Evolutionary conservation across 2,113 vertebrate species (phyloP), one percentile per base, ranked within the genome.

Genomic region (Irena cyanogastra): DNA sequence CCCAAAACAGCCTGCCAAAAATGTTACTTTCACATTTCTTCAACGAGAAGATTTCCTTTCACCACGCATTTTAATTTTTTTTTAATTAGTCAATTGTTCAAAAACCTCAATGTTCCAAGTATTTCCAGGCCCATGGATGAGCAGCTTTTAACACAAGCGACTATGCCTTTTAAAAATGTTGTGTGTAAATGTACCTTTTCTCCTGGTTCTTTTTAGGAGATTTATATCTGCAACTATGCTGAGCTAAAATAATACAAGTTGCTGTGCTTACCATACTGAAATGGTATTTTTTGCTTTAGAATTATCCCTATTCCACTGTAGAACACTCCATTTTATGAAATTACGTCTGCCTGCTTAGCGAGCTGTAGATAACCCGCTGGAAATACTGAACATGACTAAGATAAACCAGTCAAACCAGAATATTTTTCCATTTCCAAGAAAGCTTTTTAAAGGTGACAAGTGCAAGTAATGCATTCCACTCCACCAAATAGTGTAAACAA

Each of bases 21-120:
- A 97, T 79, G 89, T 95, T 97, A 96, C 97, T 97, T 98, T 95
- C 92, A 89, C 76, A n/a, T 97, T 97, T 97, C 93, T 98, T 87
- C 89, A 95, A 86, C 41, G 57, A 97, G 95, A 97, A 52, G 50
- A 96, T 97, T 97, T 97, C 89, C 93, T 96, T 95, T 97, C 95
- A 96, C 88, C 60, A 64, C 52, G 90, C 88, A 47, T 75, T n/a
- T 85, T 54, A 88, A 45, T 80, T 85, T 83, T 88, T 85, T 93
- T 93, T 56, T 15, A 83, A 39, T 93, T 85, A 91, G 90, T 92
- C 86, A 89, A 59, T 96, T 1, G 0, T 94, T 97, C 68, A 95
- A 94, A 97, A 97, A 49, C 87, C 95, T 11, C 12, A 94, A 93
- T 44, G 80, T 92, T 87, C 9, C 94, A 97, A 97, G 87, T 94